Evolutionary conservation across 2,113 vertebrate genomes (phyloP).

Genomic region (Xiphophorus hellerii): DNA sequence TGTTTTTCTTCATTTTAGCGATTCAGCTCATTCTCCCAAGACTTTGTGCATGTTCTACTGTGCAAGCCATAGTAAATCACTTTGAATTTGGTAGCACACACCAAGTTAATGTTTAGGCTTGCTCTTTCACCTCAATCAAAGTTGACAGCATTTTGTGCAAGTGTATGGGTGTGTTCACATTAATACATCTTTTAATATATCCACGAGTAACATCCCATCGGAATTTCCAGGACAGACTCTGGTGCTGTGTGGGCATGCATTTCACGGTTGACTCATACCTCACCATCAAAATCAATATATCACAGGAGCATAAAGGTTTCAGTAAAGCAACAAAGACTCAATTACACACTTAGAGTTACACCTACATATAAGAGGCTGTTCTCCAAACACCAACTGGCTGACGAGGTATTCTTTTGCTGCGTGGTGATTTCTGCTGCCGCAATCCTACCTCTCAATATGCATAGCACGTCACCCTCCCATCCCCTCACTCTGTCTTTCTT

Average conservation of each 20-base stretch:
- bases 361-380: slow-evolving; percentile 37
- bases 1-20: slow-evolving; percentile 59
- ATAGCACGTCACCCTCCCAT: slow-evolving; percentile 53
- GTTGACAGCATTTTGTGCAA: background rate
- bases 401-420: slow-evolving; percentile 55
- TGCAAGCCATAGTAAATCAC: slow-evolving; percentile 35
- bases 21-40: slow-evolving; percentile 49
- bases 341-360: slow-evolving; percentile 2
- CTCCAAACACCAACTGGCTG: slow-evolving; percentile 48
- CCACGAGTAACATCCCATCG: slow-evolving; percentile 8
- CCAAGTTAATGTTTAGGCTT: slow-evolving; percentile 28
- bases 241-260: slow-evolving; percentile 7
- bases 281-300: slow-evolving; percentile 47
- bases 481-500: slow-evolving; percentile 38
- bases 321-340: slow-evolving; percentile 24
- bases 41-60: slow-evolving; percentile 38
- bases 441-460: slow-evolving; percentile 64
- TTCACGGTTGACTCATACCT: slow-evolving; percentile 44
- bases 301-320: slow-evolving; percentile 51
- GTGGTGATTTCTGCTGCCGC: slow-evolving; percentile 52
- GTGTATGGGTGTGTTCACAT: background rate
- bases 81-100: slow-evolving; percentile 55
- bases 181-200: slow-evolving; percentile 16
- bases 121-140: background rate
- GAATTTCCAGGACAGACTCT: slow-evolving; percentile 33